phyloP scores from a whole-genome alignment of 2,888 invertebrate species.

The Lepidochitona cinerea region DNA sequence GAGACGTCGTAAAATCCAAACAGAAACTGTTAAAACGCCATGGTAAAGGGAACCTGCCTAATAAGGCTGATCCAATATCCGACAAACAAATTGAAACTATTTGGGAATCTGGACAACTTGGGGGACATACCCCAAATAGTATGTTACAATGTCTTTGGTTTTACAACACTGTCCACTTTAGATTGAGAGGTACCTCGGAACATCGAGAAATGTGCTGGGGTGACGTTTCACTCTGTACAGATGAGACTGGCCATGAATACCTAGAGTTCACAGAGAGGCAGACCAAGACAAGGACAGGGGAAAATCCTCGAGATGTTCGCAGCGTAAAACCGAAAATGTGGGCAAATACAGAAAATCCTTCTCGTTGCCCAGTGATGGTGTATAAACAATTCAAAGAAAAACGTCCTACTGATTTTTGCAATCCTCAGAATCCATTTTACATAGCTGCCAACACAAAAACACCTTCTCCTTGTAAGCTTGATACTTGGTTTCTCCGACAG shows the following conservation, averaged over 20 bases:
- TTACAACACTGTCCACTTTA: constrained; percentile 15
- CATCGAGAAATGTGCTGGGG: background rate
- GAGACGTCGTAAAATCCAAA: constrained; percentile 8
- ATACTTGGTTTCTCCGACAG: constrained; percentile 13
- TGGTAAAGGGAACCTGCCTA: constrained; percentile 12
- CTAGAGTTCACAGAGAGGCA: background rate
- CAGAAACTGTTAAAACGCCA: constrained; percentile 8
- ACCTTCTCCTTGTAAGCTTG: background rate
- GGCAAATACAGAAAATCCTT: background rate
- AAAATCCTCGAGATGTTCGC: background rate
- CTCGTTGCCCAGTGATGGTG: background rate
- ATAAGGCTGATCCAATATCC: constrained; percentile 4
- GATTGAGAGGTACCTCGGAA: background rate
- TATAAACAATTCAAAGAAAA: background rate
- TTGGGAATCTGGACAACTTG: background rate
- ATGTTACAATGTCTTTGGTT: constrained; percentile 14
- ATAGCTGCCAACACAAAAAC: background rate
- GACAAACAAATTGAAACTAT: constrained; percentile 8
- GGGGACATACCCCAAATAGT: background rate
- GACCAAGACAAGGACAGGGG: background rate
- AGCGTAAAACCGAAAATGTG: background rate
- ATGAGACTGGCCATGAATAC: background rate
- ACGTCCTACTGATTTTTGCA: background rate
- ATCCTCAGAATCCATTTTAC: background rate
- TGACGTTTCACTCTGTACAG: background rate